Percentiles rank a stretch among this genome's conserved stretches.
Conservation (phyloP, 2,797 vertebrate genomes). For the Cirrhinus molitorella region DNA sequence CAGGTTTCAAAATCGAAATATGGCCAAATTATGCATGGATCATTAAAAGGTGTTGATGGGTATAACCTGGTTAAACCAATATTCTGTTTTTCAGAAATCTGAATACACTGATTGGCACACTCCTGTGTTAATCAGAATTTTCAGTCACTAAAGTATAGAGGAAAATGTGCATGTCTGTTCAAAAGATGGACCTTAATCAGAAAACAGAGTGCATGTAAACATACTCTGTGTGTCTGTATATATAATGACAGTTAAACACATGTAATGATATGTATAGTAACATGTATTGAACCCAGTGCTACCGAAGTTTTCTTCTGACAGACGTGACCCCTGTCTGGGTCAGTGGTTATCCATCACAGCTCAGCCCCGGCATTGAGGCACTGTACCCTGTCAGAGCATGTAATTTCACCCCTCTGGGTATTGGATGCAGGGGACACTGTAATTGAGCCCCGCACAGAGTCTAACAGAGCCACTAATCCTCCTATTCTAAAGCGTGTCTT, state of each 20-base stretch:
- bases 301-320: background rate
- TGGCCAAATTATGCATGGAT: background rate
- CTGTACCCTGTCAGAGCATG: slow-evolving; percentile 66
- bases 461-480: slow-evolving; percentile 19
- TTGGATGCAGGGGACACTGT: slow-evolving; percentile 43
- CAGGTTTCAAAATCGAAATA: background rate
- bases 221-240: background rate
- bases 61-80: background rate
- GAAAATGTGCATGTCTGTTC: background rate
- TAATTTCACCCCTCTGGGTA: slow-evolving; percentile 71
- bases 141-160: background rate
- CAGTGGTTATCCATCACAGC: slow-evolving; percentile 31
- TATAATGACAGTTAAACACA: background rate
- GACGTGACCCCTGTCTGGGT: slow-evolving; percentile 27
- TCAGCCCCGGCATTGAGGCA: slow-evolving; percentile 23
- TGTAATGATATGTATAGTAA: slow-evolving; percentile 10
- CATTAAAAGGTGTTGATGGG: background rate
- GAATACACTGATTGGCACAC: too few relatives aligned
- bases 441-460: slow-evolving; percentile 10
- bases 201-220: background rate
- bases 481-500: background rate
- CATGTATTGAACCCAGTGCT: background rate
- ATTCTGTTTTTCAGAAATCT: background rate
- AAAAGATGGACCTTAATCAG: background rate
- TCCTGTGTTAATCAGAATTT: background rate